Percentiles rank a stretch among this genome's conserved stretches.
Evolutionary conservation across 1,140 invertebrate genomes (phyloP).

Genomic region (Ylistrum balloti): DNA sequence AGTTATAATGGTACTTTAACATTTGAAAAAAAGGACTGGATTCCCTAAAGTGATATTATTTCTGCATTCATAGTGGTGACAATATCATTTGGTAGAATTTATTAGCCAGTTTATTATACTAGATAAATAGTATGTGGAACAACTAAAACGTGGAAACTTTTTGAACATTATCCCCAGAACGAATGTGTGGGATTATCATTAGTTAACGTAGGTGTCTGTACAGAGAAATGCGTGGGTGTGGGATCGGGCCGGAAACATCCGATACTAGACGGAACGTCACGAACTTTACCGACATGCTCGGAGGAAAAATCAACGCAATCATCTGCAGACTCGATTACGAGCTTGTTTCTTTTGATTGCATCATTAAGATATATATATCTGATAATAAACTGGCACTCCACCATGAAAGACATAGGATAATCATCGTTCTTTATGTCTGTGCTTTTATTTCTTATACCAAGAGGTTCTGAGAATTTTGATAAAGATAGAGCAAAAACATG

Average conservation of each 20-base stretch:
- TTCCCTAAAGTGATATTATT: background rate
- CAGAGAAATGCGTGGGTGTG: background rate
- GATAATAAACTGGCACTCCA: background rate
- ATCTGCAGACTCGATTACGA: background rate
- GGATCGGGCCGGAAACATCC: background rate
- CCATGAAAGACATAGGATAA: background rate
- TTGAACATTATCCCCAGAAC: background rate
- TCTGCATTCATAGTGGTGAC: background rate
- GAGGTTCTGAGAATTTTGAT: background rate
- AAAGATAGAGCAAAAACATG: background rate
- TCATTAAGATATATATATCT: background rate
- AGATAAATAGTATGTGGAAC: background rate
- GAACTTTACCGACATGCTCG: background rate
- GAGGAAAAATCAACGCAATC: background rate
- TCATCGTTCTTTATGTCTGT: background rate
- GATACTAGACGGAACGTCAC: conserved; percentile 14
- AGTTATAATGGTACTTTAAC: background rate
- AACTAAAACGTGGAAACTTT: background rate
- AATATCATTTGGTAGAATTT: background rate
- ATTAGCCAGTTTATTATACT: background rate
- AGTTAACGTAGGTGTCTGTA: conserved; percentile 1
- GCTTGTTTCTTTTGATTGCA: background rate
- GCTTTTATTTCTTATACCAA: conserved; percentile 1
- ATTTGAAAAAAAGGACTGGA: background rate
- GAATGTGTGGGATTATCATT: background rate